Conservation (phyloP, 2,113 vertebrate genomes). For the Columbina picui region DNA sequence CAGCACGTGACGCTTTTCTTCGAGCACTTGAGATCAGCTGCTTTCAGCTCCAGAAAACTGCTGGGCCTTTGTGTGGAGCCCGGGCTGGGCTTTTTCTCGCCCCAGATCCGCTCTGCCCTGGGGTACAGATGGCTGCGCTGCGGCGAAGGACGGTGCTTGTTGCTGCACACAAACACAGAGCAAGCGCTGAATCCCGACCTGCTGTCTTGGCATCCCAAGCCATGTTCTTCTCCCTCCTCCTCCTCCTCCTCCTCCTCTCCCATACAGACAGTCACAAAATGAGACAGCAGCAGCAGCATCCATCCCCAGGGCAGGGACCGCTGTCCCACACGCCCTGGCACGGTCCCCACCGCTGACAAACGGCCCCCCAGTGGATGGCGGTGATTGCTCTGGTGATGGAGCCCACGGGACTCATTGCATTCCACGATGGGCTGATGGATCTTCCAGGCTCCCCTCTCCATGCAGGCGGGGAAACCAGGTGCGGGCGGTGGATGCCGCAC, state of each 20-base stretch:
- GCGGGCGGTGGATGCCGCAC: neutral
- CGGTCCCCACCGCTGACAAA: neutral
- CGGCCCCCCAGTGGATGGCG: neutral
- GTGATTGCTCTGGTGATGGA: neutral
- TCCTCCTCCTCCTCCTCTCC: neutral
- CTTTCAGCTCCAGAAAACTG: neutral
- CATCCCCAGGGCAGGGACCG: neutral
- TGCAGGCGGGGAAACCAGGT: conserved; percentile 14
- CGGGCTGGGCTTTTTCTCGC: neutral
- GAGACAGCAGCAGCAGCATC: neutral
- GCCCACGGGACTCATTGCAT: neutral
- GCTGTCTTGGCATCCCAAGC: neutral
- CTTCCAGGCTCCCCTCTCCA: conserved; percentile 48
- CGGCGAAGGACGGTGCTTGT: neutral
- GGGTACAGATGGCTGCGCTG: neutral
- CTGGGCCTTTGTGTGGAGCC: neutral
- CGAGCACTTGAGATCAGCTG: conserved; percentile 8
- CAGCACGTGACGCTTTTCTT: neutral
- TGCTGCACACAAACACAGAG: neutral
- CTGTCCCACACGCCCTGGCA: neutral
- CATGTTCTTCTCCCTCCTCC: neutral
- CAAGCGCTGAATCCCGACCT: fast-evolving
- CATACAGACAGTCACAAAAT: too few relatives aligned
- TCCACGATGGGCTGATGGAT: conserved; percentile 38
- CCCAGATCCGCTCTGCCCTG: neutral